Evolutionary conservation across 2,113 vertebrate genomes (phyloP), one percentile per base, ranked within the genome.

Genomic region (Hyperoodon ampullatus): DNA sequence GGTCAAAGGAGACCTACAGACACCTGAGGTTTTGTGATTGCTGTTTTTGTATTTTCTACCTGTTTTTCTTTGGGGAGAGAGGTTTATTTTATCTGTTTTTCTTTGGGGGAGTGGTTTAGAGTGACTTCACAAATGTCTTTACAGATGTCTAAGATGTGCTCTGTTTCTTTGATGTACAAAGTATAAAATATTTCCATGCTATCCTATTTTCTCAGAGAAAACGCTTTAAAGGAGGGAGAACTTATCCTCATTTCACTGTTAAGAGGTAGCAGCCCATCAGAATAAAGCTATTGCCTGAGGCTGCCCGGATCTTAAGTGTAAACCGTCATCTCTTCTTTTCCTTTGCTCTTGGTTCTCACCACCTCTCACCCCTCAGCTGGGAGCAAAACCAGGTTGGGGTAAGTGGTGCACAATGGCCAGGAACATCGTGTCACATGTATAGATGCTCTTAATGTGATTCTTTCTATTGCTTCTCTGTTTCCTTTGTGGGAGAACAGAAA

Each of bases 151-250:
- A 92, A 93, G 83, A 55, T 89, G 35, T 55, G 9, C 3, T 30
- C 2, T 55, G n/a, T 12, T 87, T 91, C 82, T 96, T 88, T 85
- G 71, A 95, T 78, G 61, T 68, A 33, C 30, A 88, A 91, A 83
- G 35, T 71, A 18, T 93, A 68, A 88, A 95, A 92, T 78, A 61
- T 30, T 63, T 88, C n/a, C 53, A 14, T 83, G 42, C 2, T 88
- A 33, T 58, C n/a, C 50, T 84, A 53, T 95, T 93, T 82, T 95
- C 44, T 92, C 50, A 39, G 35, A 53, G 33, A 66, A 28, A 93
- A 71, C 15, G 21, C 88, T 87, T 78, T 84, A 88, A 90, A 93
- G 24, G 35, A 90, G 44, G 5, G 70, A 93, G 65, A 85, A 33
- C 11, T 50, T 71, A 50, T 14, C 14, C n/a, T 86, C 24, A 77